phyloP scores from a whole-genome alignment of 2,888 invertebrate species.

The Emmelina monodactyla region DNA sequence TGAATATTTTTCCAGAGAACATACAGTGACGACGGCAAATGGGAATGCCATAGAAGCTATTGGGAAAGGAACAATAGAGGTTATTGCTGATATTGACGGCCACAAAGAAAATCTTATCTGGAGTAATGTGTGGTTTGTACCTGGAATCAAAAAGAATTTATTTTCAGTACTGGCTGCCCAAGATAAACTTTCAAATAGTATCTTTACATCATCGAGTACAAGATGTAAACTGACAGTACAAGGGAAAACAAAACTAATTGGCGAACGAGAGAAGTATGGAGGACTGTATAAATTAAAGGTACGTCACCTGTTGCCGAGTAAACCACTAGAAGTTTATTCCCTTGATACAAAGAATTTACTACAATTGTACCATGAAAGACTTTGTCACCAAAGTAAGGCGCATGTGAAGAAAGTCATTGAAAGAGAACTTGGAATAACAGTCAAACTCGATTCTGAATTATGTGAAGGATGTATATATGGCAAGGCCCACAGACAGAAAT shows the following conservation, averaged over 20 bases:
- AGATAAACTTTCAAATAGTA: not conserved
- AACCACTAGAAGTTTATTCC: not conserved
- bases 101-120: not conserved
- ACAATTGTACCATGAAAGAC: too few species aligned
- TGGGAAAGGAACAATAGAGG: conserved; percentile 1
- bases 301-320: conserved; percentile 3
- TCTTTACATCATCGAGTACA: conserved; percentile 4
- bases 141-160: conserved; percentile 4
- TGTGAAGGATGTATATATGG: conserved; percentile 13
- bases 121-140: conserved; percentile 10
- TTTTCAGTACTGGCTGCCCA: conserved; percentile 8
- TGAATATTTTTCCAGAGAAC: conserved; percentile 1
- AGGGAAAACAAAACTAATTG: conserved; percentile 3
- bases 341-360: not conserved
- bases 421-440: conserved; percentile 8
- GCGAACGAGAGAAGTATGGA: conserved; percentile 4
- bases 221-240: too few species aligned
- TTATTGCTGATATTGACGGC: not conserved
- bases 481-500: conserved; percentile 9
- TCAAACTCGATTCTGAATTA: conserved; percentile 3
- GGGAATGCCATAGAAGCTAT: conserved; percentile 2
- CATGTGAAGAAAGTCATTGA: conserved; percentile 6
- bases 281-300: too few species aligned
- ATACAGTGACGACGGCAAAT: conserved; percentile 4
- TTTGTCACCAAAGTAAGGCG: too few species aligned